Percentiles rank a stretch among this genome's conserved stretches.
Evolutionary conservation across 2,888 invertebrate species (phyloP).

Genomic region (Keiferia lycopersicella): DNA sequence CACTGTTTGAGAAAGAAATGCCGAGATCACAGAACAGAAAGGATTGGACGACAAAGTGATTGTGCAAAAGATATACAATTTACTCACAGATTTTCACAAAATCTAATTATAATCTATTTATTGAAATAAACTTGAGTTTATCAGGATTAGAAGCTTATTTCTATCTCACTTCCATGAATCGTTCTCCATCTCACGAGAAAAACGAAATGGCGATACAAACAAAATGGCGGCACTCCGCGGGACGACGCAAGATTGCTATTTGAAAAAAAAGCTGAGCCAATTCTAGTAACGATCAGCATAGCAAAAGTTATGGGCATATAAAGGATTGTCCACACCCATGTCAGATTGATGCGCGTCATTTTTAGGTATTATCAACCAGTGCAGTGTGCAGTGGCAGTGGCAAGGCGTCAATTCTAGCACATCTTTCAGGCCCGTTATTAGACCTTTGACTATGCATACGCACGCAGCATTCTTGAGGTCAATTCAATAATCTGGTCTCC

Average conservation of each 20-base stretch:
- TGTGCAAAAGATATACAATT: conserved; percentile 3
- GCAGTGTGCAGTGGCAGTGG: too few relatives aligned
- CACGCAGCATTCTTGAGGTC: too few relatives aligned
- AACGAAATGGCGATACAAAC: conserved; percentile 81
- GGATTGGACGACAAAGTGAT: conserved; percentile 24
- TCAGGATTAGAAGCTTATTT: conserved; percentile 56
- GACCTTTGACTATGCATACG: too few relatives aligned
- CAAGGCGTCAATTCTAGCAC: too few relatives aligned
- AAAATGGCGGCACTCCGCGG: conserved; percentile 63
- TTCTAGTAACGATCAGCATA: not conserved
- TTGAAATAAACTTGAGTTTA: conserved; percentile 11
- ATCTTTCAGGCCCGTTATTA: too few relatives aligned
- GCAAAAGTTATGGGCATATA: not conserved
- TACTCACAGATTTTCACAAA: conserved; percentile 25
- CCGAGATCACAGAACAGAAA: conserved; percentile 38
- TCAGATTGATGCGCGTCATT: too few relatives aligned
- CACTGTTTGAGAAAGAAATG: conserved; percentile 48
- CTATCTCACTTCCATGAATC: conserved; percentile 77
- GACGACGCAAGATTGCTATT: conserved; percentile 28
- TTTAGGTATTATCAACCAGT: too few relatives aligned
- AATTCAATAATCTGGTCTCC: too few relatives aligned
- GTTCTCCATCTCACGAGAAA: conserved; percentile 78
- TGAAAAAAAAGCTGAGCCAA: not conserved
- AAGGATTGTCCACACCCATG: not conserved
- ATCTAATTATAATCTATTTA: not conserved